A percentile compares a stretch with the other conserved stretches of the same genome.
Evolutionary conservation across 2,113 vertebrate species (phyloP).

Genomic region (Cichladusa arquata): DNA sequence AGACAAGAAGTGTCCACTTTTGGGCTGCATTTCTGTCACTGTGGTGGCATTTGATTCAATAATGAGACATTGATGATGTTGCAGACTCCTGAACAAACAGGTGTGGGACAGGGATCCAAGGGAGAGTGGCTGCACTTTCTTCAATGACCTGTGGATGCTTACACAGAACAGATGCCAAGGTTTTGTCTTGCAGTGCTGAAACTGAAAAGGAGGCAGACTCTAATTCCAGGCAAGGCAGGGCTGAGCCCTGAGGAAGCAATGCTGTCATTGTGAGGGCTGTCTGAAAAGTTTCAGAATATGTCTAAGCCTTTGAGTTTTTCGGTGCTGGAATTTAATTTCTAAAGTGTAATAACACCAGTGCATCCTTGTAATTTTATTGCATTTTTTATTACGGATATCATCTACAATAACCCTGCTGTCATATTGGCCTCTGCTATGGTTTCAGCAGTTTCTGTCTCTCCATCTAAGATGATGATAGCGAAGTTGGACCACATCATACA

Average conservation of each 20-base stretch:
- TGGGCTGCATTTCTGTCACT: background rate
- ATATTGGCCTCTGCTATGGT: background rate
- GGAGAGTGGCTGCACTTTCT: background rate
- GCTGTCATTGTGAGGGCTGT: background rate
- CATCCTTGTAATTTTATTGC: constrained; percentile 5
- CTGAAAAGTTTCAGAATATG: background rate
- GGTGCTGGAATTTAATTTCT: constrained; percentile 11
- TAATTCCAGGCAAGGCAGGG: background rate
- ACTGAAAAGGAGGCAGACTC: background rate
- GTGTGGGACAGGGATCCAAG: background rate
- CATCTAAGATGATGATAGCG: background rate
- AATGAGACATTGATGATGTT: background rate
- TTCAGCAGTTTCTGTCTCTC: background rate
- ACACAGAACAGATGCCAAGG: background rate
- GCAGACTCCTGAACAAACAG: background rate
- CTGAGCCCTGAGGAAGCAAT: background rate
- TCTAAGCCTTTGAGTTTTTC: background rate
- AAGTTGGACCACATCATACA: background rate
- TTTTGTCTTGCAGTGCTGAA: background rate
- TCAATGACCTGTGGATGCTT: background rate
- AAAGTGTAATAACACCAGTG: background rate
- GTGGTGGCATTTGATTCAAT: background rate
- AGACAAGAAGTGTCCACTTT: background rate
- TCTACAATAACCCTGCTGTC: background rate
- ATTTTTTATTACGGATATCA: background rate